Base-by-base conservation (phyloP, 35 echinoderm and acorn worm genomes). In the Acanthaster planci region DNA sequence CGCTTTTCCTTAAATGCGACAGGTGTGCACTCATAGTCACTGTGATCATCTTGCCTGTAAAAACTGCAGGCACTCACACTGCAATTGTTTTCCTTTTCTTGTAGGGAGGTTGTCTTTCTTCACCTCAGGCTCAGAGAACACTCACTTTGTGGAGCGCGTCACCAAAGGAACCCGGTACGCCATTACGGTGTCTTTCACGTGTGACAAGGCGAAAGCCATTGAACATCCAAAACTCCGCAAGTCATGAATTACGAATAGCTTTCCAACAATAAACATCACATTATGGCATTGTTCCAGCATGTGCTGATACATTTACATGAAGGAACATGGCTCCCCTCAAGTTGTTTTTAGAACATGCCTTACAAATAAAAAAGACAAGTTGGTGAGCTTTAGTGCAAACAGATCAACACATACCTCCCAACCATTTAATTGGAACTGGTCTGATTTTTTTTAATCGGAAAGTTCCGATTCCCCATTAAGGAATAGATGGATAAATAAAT, bases 21-120 rank as follows among this genome's bases (percentile, higher is more conserved):
- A n/a, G n/a, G n/a, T n/a, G n/a, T n/a, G n/a, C n/a, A n/a, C n/a
- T n/a, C n/a, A n/a, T n/a, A n/a, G n/a, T n/a, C n/a, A n/a, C n/a
- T n/a, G n/a, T n/a, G n/a, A n/a, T n/a, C n/a, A n/a, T n/a, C n/a
- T n/a, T n/a, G n/a, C n/a, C n/a, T n/a, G n/a, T n/a, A n/a, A n/a
- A n/a, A n/a, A n/a, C n/a, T n/a, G n/a, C n/a, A n/a, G n/a, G n/a
- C n/a, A n/a, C 12, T 47, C 12, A 47, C 4, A 6, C 12, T 64
- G 59, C 0, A 8, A 21, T 64, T 0, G 21, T 0, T 1, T 68
- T 15, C 29, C 21, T 68, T 78, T 35, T 80, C 37, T 9, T 72
- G 15, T 77, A 97, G 95, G 95, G 37, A 88, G 95, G 56, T 56
- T 97, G 19, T 97, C 95, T 19, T 97, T 97, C 82, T 97, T 97